Evolutionary conservation across 1,140 invertebrate species (phyloP).

Genomic region (Aethina tumida): DNA sequence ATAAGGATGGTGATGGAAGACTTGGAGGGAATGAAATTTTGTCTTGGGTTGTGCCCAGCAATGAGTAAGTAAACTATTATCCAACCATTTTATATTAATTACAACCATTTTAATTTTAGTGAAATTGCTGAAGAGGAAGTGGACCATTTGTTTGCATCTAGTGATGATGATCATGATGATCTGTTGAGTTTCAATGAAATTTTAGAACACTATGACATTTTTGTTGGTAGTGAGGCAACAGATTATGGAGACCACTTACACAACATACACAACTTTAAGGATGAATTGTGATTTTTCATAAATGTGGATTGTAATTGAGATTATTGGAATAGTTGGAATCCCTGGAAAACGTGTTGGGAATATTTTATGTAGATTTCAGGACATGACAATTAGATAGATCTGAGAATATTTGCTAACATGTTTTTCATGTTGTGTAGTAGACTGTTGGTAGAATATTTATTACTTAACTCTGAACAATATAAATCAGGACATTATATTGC

Average conservation of each 20-base stretch:
- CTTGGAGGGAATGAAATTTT: slow-evolving; percentile 72
- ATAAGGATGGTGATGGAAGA: slow-evolving; percentile 76
- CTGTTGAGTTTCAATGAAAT: slow-evolving; percentile 79
- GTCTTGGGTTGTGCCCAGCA: slow-evolving; percentile 86
- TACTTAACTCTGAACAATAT: no score
- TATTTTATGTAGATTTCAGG: no score
- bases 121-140: slow-evolving; percentile 87
- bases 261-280: slow-evolving; percentile 66
- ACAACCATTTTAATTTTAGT: slow-evolving; percentile 36
- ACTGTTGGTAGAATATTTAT: no score
- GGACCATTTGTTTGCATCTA: slow-evolving; percentile 78
- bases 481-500: no score
- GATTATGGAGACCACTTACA: slow-evolving; percentile 86
- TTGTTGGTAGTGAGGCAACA: slow-evolving; percentile 94
- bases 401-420: no score
- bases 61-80: slow-evolving; percentile 54
- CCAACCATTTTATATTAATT: not conserved
- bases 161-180: slow-evolving; percentile 82
- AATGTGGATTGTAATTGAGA: no score
- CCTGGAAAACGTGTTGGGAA: no score
- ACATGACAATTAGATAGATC: no score
- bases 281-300: slow-evolving; percentile 57
- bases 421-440: no score
- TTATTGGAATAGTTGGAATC: no score
- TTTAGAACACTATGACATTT: slow-evolving; percentile 78